These are phyloP conservation scores for Oscheius sp. DNA, from an alignment of 2,888 invertebrate species.

Conservation along the genomic window DNA sequence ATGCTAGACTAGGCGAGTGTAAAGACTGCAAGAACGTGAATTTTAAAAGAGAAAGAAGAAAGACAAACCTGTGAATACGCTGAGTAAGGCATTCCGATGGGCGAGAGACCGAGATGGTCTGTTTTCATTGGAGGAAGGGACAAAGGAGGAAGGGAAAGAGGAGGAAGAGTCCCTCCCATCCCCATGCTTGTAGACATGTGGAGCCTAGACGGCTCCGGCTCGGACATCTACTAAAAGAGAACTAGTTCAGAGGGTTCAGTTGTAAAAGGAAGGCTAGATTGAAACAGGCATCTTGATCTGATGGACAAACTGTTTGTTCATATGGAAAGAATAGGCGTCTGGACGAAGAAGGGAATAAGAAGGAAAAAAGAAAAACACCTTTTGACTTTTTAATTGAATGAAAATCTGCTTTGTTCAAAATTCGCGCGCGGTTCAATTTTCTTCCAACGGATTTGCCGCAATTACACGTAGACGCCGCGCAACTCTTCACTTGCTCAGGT, in stretches of 20 bases:
- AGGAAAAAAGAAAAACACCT: not conserved
- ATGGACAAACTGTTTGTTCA: not conserved
- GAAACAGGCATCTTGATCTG: not conserved
- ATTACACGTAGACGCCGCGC: conserved; percentile 15
- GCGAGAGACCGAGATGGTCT: conserved; percentile 28
- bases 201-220: conserved; percentile 38
- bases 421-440: conserved; percentile 24
- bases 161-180: conserved; percentile 31
- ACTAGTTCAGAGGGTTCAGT: not conserved
- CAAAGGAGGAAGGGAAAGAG: conserved; percentile 34
- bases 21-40: conserved; percentile 6
- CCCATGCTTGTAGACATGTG: conserved; percentile 21
- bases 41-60: conserved; percentile 1
- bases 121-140: conserved; percentile 38
- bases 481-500: not conserved
- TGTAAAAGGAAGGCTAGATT: not conserved
- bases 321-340: not conserved
- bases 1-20: conserved; percentile 22
- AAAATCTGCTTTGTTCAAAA: conserved; percentile 31
- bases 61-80: conserved; percentile 14
- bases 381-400: not conserved
- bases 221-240: conserved; percentile 30
- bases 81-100: conserved; percentile 20
- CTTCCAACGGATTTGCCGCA: not conserved
- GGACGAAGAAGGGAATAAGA: not conserved